Evolutionary conservation across 2,113 vertebrate species (phyloP).

Genomic region (Ammodytes dubius): DNA sequence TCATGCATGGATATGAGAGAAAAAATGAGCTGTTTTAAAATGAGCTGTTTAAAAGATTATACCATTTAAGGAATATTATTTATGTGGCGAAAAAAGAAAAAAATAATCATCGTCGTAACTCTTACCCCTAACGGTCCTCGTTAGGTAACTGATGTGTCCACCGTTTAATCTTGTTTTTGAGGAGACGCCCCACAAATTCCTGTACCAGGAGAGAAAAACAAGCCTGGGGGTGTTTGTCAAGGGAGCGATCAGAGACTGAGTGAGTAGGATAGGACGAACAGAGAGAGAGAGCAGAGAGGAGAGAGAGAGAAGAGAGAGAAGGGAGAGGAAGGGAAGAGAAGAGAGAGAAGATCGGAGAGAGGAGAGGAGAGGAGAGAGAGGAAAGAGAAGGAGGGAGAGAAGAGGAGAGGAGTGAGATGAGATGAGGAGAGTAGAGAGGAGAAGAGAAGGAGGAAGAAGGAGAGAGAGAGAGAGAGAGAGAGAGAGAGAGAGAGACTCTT

Average conservation of each 20-base stretch:
- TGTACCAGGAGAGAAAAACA: conserved; percentile 58
- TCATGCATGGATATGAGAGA: not conserved
- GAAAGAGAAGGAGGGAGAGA: too few relatives aligned
- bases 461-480: not conserved
- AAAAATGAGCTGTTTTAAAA: conserved; percentile 2
- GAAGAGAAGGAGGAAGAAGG: not conserved
- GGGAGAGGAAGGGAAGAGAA: too few relatives aligned
- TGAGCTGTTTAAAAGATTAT: not conserved
- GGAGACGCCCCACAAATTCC: conserved; percentile 56
- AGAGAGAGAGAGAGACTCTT: not conserved
- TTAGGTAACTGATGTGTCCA: conserved; percentile 44
- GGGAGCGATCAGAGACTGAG: conserved; percentile 38
- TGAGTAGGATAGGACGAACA: not conserved
- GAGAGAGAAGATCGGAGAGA: too few relatives aligned
- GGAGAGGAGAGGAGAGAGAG: not conserved
- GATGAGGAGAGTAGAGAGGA: too few relatives aligned
- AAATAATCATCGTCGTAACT: not conserved
- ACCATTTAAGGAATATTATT: not conserved
- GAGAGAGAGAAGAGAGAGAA: not conserved
- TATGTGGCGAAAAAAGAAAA: not conserved
- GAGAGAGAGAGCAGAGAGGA: too few relatives aligned
- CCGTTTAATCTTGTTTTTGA: conserved; percentile 54
- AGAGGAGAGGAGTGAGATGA: not conserved
- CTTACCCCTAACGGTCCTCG: not conserved
- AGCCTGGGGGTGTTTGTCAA: conserved; percentile 44